Base-by-base conservation (phyloP, 1,140 invertebrate genomes). In the Battus philenor region DNA sequence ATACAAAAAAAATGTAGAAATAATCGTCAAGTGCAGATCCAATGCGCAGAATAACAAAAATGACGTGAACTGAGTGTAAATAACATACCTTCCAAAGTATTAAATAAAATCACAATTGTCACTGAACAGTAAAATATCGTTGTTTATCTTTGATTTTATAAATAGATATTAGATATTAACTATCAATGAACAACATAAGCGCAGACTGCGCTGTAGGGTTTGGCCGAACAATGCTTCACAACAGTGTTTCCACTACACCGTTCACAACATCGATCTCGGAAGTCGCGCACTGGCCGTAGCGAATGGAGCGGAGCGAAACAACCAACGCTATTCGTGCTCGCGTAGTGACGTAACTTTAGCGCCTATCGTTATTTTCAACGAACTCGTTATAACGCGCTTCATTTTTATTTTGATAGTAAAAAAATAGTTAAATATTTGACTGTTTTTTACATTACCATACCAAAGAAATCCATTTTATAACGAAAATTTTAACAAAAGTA, bases 191-290 rank as follows among this genome's bases (percentile, higher is more conserved):
- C 61, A 71, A 75, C 65, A 73, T 67, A 44, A 59, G 57, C 64
- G 54, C 62, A 64, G 55, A 59, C 61, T 53, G 56, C 58, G 45
- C 45, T 54, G 38, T 61, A 63, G 61, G 60, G 64, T 68, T 76
- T 69, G 64, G 64, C 68, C 59, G 65, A 60, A 65, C 59, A 60
- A 75, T 66, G 71, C 64, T 71, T 63, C 63, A 69, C 64, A 70
- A 72, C 61, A 68, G 64, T 68, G 67, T 66, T 73, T 68, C 64
- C 64, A 65, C 61, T 54, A 41, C 38, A 30, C 48, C 62, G 60
- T 70, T 71, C 65, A 75, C 68, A 71, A 77, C 76, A 83, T 82
- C 76, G 78, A 82, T 82, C 76, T 82, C 67, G 55, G 65, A 75
- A 63, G 67, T 74, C 68, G 72, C 70, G 68, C 77, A 61, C 72